Percentiles rank a stretch among this genome's conserved stretches.
phyloP scores from a whole-genome alignment of 2,113 vertebrate species.

The Lepisosteus osseus region DNA sequence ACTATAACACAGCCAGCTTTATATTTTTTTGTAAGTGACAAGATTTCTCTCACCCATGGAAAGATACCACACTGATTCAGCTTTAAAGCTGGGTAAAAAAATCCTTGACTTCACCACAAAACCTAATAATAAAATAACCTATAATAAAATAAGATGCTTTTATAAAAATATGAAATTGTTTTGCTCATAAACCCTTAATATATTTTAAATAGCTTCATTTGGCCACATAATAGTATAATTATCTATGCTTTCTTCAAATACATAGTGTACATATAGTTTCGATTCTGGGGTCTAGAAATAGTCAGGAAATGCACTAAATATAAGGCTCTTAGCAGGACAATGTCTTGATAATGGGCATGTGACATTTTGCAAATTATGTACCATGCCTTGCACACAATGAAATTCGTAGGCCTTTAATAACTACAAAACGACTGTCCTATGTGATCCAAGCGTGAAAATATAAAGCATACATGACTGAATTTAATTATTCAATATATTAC shows the following conservation, averaged over 20 bases:
- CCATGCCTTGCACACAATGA: too few relatives aligned
- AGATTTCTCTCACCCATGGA: background rate
- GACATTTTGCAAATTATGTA: too few relatives aligned
- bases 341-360: too few relatives aligned
- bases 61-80: background rate
- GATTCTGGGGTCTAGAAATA: background rate
- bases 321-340: too few relatives aligned
- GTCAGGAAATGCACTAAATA: too few relatives aligned
- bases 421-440: too few relatives aligned
- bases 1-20: too few relatives aligned
- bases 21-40: background rate
- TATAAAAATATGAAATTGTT: background rate
- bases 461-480: too few relatives aligned
- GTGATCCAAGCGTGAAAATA: too few relatives aligned
- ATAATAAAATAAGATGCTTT: background rate
- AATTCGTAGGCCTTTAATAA: too few relatives aligned
- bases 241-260: slow-evolving; percentile 5
- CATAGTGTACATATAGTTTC: background rate
- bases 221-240: slow-evolving; percentile 7
- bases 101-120: too few relatives aligned
- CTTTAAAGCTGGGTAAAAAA: background rate
- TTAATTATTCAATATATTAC: too few relatives aligned
- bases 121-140: background rate
- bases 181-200: slow-evolving; percentile 11
- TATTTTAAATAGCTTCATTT: slow-evolving; percentile 15